Conservation (phyloP, 2,888 invertebrate species). For the Cynaeus angustus region DNA sequence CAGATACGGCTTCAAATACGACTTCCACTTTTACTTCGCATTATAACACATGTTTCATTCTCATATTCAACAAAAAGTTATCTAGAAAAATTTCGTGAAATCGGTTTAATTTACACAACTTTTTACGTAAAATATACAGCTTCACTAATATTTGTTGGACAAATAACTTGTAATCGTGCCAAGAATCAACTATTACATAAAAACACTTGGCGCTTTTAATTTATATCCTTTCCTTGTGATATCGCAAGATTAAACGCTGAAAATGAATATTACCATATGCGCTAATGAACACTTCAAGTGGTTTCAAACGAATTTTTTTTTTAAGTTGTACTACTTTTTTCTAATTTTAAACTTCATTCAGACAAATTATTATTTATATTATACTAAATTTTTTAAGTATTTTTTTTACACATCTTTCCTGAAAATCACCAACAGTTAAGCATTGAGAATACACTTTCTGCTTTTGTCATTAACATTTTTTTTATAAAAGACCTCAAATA, state of each 20-base stretch:
- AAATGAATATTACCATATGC: neutral
- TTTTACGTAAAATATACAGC: slow-evolving; percentile 38
- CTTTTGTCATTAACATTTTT: no score
- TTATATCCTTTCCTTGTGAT: slow-evolving; percentile 10
- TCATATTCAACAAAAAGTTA: slow-evolving; percentile 22
- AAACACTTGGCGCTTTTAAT: slow-evolving; percentile 12
- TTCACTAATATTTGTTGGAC: slow-evolving; percentile 43
- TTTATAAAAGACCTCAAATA: no score
- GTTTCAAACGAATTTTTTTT: no score
- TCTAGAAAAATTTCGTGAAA: slow-evolving; percentile 16
- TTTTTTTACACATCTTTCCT: no score
- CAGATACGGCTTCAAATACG: slow-evolving; percentile 52
- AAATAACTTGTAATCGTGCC: slow-evolving; percentile 38
- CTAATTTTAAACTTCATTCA: no score
- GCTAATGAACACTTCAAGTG: no score
- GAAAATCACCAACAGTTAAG: no score
- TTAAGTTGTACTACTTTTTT: no score
- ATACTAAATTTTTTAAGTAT: no score
- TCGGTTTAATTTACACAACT: slow-evolving; percentile 34
- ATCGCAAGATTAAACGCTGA: neutral
- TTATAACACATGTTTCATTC: slow-evolving; percentile 35
- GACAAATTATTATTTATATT: no score
- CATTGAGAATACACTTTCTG: no score
- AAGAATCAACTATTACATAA: slow-evolving; percentile 37
- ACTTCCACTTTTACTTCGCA: slow-evolving; percentile 37